phyloP scores from a whole-genome alignment of 2,113 vertebrate genomes.

The Merops nubicus region DNA sequence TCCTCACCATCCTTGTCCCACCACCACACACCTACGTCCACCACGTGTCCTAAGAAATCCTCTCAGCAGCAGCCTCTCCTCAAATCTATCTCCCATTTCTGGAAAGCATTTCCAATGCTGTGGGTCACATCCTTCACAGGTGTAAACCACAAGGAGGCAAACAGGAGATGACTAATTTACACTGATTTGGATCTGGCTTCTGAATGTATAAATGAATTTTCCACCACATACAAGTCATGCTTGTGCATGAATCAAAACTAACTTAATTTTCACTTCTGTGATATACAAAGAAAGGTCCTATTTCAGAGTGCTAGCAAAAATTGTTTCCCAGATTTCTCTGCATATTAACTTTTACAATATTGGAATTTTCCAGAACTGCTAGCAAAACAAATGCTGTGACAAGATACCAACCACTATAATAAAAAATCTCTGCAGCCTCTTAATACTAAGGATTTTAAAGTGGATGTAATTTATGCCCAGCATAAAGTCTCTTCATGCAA shows the following conservation, averaged over 20 bases:
- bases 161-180: background rate
- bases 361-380: background rate
- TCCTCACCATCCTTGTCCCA: background rate
- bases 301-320: conserved; percentile 2
- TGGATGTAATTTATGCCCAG: background rate
- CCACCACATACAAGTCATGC: background rate
- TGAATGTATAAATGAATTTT: background rate
- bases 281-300: background rate
- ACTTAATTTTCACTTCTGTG: conserved; percentile 14
- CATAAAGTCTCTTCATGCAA: background rate
- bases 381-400: background rate
- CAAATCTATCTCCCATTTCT: conserved; percentile 16
- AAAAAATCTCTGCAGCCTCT: background rate
- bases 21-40: accelerated
- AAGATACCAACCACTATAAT: background rate
- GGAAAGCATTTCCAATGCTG: background rate
- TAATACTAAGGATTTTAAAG: background rate
- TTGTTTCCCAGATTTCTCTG: background rate
- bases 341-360: background rate
- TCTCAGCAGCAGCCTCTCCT: background rate
- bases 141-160: background rate
- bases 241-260: background rate
- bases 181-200: background rate
- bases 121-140: background rate
- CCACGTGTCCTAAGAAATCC: background rate